These are phyloP conservation scores for Larimichthys polyactis DNA, from an alignment of 2,113 vertebrate species.

Conservation along the genomic window DNA sequence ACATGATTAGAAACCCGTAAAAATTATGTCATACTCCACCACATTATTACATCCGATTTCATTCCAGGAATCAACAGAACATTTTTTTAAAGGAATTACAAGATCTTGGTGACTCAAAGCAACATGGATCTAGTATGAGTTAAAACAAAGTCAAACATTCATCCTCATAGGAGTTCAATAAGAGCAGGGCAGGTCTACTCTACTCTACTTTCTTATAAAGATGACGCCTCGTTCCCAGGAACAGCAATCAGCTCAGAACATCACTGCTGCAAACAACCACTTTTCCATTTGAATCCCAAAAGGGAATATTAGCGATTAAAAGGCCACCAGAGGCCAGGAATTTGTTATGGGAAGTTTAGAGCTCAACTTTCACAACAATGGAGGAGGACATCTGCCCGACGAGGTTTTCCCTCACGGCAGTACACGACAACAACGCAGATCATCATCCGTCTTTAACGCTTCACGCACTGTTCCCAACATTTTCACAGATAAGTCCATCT, in stretches of 20 bases:
- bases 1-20: constrained; percentile 8
- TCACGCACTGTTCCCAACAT: background rate
- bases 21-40: constrained; percentile 7
- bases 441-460: background rate
- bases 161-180: background rate
- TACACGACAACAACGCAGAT: background rate
- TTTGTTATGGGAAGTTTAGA: constrained; percentile 8
- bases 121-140: background rate
- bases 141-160: background rate
- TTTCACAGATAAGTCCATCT: background rate
- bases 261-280: background rate
- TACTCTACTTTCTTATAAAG: background rate
- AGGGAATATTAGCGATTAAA: constrained; percentile 33
- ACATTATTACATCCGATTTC: background rate
- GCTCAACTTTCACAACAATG: constrained; percentile 22
- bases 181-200: background rate
- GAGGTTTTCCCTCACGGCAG: constrained; percentile 1
- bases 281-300: constrained; percentile 22
- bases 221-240: constrained; percentile 21
- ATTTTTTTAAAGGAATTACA: background rate
- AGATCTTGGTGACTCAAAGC: background rate
- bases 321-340: constrained; percentile 7
- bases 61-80: background rate
- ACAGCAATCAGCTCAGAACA: constrained; percentile 10
- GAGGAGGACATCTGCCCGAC: background rate